A percentile compares a stretch with the other conserved stretches of the same genome.
Evolutionary conservation across 1,140 invertebrate genomes (phyloP).

Genomic region (Pteromalus puparum): DNA sequence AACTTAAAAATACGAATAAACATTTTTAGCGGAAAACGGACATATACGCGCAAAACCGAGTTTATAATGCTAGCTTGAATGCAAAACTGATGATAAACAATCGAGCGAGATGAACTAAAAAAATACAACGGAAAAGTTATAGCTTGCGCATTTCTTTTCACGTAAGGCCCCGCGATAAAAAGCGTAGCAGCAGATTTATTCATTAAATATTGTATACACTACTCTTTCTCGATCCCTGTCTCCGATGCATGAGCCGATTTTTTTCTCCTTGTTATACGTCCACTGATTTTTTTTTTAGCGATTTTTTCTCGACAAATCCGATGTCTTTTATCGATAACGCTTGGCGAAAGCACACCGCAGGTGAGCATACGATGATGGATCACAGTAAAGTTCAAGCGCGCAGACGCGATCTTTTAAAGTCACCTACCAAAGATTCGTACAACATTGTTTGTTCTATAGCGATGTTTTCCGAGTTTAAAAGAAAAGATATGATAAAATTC

Average conservation of each 20-base stretch:
- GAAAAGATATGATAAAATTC: conserved; percentile 32
- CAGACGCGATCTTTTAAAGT: conserved; percentile 41
- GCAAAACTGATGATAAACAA: conserved; percentile 6
- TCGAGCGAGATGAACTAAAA: background rate
- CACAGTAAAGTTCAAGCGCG: conserved; percentile 7
- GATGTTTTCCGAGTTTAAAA: conserved; percentile 21
- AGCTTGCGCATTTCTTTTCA: conserved; percentile 42
- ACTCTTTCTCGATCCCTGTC: background rate
- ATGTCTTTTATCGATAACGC: conserved; percentile 13
- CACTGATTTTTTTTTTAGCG: background rate
- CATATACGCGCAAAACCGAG: conserved; percentile 20
- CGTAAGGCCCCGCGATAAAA: background rate
- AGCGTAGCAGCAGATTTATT: background rate
- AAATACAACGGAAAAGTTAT: conserved; percentile 23
- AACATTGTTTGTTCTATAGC: conserved; percentile 37
- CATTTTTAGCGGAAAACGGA: conserved; percentile 8
- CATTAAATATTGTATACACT: background rate
- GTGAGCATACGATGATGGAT: background rate
- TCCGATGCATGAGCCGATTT: conserved; percentile 1
- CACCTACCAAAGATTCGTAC: conserved; percentile 53
- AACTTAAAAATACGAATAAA: conserved; percentile 43
- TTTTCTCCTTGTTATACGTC: background rate
- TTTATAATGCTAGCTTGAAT: background rate
- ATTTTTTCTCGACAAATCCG: background rate
- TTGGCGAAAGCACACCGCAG: background rate